Evolutionary conservation across 2,888 invertebrate genomes (phyloP).

Genomic region (Lasioglossum malachurum): DNA sequence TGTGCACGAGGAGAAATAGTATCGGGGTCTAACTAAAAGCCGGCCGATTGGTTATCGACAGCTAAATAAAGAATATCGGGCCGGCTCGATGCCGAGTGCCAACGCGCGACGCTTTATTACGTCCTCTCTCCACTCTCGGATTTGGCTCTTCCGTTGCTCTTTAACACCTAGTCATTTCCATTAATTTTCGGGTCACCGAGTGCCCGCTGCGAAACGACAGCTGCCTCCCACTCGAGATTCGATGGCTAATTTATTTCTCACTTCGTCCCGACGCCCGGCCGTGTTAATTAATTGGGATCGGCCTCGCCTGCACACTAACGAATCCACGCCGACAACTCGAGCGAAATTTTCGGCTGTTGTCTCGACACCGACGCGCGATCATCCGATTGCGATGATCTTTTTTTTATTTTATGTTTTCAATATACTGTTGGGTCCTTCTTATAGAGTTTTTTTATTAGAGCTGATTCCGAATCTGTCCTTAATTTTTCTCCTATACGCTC

Average conservation of each 20-base stretch:
- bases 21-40: constrained; percentile 58
- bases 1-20: constrained; percentile 42
- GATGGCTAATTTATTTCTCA: background rate
- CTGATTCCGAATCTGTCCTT: no score
- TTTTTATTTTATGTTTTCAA: no score
- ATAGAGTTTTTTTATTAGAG: no score
- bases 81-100: constrained; percentile 54
- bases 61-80: constrained; percentile 67
- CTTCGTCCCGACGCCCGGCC: background rate
- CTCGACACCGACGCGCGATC: background rate
- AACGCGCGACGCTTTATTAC: constrained; percentile 49
- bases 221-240: background rate
- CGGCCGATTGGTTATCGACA: constrained; percentile 62
- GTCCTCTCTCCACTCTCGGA: constrained; percentile 17
- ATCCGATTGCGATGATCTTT: background rate
- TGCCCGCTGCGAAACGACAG: background rate
- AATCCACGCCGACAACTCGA: background rate
- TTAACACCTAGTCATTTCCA: constrained; percentile 28
- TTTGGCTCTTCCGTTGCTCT: constrained; percentile 28
- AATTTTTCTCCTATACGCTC: no score
- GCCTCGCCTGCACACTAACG: background rate
- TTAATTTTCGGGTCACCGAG: constrained; percentile 23
- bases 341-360: background rate
- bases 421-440: no score
- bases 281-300: constrained; percentile 5